phyloP scores from a whole-genome alignment of 2,113 vertebrate species.

The Emberiza fucata region DNA sequence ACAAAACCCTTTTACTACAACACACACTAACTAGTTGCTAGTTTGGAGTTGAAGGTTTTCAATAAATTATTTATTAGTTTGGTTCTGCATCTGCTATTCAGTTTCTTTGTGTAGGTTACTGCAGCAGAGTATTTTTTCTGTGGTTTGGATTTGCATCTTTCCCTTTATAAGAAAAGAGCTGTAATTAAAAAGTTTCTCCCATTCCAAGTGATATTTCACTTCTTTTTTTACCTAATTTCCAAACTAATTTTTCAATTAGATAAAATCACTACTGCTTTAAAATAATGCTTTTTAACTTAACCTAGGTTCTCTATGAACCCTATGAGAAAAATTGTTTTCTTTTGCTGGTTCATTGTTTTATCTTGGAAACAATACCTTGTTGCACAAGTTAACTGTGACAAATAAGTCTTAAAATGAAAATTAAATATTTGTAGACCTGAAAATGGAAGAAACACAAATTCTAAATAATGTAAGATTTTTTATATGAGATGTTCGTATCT shows the following conservation, averaged over 20 bases:
- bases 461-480: not conserved
- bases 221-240: not conserved
- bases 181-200: not conserved
- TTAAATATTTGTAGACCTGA: not conserved
- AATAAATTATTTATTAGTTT: not conserved
- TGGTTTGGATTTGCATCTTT: not conserved
- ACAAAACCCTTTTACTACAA: not conserved
- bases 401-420: not conserved
- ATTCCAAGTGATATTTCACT: not conserved
- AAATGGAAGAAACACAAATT: fast-evolving
- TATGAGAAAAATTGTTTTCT: not conserved
- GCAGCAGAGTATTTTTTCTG: not conserved
- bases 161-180: not conserved
- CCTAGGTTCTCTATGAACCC: fast-evolving
- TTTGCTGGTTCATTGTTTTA: not conserved
- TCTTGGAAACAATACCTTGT: not conserved
- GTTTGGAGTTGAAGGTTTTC: fast-evolving
- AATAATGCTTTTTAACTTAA: not conserved
- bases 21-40: fast-evolving
- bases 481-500: not conserved
- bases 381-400: not conserved
- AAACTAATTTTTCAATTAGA: not conserved
- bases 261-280: not conserved
- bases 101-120: not conserved
- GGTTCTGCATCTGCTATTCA: not conserved